Conservation (phyloP, 2,797 vertebrate genomes). For the Acanthurus tractus region DNA sequence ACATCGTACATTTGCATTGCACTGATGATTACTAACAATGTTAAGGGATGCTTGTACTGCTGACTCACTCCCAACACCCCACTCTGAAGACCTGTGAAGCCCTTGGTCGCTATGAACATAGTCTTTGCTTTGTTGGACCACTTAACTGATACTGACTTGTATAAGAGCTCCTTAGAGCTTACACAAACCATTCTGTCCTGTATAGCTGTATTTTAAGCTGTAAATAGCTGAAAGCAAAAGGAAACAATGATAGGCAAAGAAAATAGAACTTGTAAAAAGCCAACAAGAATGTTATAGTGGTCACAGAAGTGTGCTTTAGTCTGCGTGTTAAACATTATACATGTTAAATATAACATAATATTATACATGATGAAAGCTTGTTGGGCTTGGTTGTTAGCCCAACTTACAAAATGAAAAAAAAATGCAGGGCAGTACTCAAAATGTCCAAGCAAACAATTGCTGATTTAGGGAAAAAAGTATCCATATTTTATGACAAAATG, state of each 20-base stretch:
- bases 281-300: too few species aligned
- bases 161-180: slow-evolving; percentile 1
- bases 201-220: too few species aligned
- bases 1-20: not conserved
- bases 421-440: too few species aligned
- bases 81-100: not conserved
- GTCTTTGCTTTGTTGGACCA: not conserved
- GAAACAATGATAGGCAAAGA: not conserved
- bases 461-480: too few species aligned
- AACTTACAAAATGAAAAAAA: too few species aligned
- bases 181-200: not conserved
- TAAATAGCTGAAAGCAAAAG: not conserved
- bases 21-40: not conserved
- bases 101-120: not conserved
- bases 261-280: not conserved
- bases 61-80: not conserved
- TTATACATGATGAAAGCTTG: too few species aligned
- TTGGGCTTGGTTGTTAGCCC: too few species aligned
- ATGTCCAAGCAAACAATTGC: too few species aligned
- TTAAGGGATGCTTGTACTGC: not conserved
- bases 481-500: too few species aligned
- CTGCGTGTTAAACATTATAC: too few species aligned
- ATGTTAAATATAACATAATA: too few species aligned
- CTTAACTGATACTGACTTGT: not conserved
- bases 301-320: too few species aligned